Percentiles rank a stretch among this genome's conserved stretches.
Evolutionary conservation across 1,140 invertebrate genomes (phyloP).

Genomic region (Teleopsis dalmanni): DNA sequence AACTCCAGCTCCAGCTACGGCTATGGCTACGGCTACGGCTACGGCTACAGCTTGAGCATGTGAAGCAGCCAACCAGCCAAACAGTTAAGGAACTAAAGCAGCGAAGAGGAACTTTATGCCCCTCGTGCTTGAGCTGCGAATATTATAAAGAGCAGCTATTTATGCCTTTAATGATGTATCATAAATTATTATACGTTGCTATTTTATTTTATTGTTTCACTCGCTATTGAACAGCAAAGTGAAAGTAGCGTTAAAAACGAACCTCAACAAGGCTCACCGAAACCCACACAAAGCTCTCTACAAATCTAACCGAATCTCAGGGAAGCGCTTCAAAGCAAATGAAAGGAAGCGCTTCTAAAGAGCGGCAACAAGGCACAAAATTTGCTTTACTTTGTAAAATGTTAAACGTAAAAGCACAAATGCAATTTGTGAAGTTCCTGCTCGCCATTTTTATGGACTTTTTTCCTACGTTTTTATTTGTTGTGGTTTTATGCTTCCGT

Average conservation of each 20-base stretch:
- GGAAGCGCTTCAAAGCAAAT: neutral
- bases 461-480: neutral
- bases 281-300: neutral
- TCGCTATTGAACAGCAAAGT: constrained; percentile 35
- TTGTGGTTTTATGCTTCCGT: too few species aligned
- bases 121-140: neutral
- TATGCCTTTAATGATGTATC: constrained; percentile 38
- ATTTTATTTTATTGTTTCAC: constrained; percentile 43
- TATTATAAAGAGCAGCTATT: constrained; percentile 3
- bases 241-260: neutral
- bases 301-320: too few species aligned
- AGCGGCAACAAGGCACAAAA: neutral
- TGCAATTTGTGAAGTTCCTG: neutral
- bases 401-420: neutral
- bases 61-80: neutral
- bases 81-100: neutral
- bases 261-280: neutral
- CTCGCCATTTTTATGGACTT: neutral
- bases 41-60: too few species aligned
- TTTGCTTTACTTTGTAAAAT: too few species aligned
- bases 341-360: neutral
- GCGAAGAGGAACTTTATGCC: neutral
- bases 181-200: constrained; percentile 43
- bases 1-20: neutral
- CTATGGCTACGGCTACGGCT: too few species aligned